phyloP scores from a whole-genome alignment of 2,113 vertebrate species.

The Gobius niger region DNA sequence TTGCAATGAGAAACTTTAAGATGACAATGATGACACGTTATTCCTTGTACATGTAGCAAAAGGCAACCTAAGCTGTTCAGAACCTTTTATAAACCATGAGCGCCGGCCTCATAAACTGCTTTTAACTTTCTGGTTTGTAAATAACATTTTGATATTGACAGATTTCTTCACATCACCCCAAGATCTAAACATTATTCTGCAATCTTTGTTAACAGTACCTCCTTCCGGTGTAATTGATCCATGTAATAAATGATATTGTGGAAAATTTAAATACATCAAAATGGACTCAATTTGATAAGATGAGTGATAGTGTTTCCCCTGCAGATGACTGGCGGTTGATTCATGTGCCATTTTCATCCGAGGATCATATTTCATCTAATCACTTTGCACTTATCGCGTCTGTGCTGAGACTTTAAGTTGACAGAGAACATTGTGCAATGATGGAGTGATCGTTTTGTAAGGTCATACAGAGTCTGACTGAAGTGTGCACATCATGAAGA shows the following conservation, averaged over 20 bases:
- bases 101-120: too few species aligned
- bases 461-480: background rate
- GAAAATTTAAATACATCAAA: too few species aligned
- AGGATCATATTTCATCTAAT: constrained; percentile 10
- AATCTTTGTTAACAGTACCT: too few species aligned
- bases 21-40: background rate
- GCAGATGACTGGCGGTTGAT: background rate
- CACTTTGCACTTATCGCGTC: background rate
- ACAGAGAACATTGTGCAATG: background rate
- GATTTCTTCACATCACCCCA: too few species aligned
- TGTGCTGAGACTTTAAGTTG: constrained; percentile 5
- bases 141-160: too few species aligned
- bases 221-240: too few species aligned
- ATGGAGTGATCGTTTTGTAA: background rate
- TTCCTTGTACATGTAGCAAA: too few species aligned
- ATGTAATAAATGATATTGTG: too few species aligned
- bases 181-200: too few species aligned
- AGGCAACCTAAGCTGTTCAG: too few species aligned
- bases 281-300: background rate
- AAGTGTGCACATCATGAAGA: background rate
- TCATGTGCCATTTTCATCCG: background rate
- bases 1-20: background rate
- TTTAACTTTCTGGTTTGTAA: too few species aligned
- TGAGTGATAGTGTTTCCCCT: background rate
- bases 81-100: too few species aligned